Conservation (phyloP, 2,113 vertebrate species). For the Poeciliopsis turrubarensis region DNA sequence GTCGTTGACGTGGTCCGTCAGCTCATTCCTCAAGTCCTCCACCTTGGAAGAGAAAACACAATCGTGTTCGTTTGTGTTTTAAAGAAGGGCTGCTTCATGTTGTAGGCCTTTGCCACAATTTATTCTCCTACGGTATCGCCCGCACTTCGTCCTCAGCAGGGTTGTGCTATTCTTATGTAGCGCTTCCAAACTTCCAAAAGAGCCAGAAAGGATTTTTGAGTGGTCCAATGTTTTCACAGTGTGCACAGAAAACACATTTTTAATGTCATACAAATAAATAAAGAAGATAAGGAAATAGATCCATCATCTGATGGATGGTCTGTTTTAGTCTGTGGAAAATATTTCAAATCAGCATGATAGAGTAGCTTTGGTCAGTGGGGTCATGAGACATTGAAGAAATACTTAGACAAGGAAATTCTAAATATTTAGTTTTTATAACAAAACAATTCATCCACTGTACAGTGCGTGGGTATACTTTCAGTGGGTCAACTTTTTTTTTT, state of each 20-base stretch:
- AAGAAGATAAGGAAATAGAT: background rate
- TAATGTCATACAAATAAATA: background rate
- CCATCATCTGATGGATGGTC: background rate
- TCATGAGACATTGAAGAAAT: background rate
- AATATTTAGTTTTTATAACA: no score
- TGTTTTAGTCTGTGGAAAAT: background rate
- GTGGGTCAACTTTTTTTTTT: no score
- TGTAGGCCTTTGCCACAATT: background rate
- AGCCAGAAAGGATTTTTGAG: background rate
- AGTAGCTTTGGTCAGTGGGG: background rate
- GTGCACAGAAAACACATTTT: background rate
- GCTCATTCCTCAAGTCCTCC: constrained; percentile 81
- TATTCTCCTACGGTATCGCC: background rate
- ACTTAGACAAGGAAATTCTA: no score
- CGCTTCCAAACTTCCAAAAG: background rate
- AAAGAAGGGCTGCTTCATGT: background rate
- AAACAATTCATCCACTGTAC: no score
- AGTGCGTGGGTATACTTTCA: no score
- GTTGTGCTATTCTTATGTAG: background rate
- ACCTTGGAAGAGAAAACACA: constrained; percentile 64
- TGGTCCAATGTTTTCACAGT: background rate
- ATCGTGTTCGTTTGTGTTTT: constrained; percentile 6
- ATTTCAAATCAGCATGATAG: background rate
- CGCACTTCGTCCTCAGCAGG: background rate
- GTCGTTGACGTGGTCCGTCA: constrained; percentile 77